A percentile compares a stretch with the other conserved stretches of the same genome.
Evolutionary conservation across 2,797 vertebrate species (phyloP).

Genomic region (Halcyon chelicuti): DNA sequence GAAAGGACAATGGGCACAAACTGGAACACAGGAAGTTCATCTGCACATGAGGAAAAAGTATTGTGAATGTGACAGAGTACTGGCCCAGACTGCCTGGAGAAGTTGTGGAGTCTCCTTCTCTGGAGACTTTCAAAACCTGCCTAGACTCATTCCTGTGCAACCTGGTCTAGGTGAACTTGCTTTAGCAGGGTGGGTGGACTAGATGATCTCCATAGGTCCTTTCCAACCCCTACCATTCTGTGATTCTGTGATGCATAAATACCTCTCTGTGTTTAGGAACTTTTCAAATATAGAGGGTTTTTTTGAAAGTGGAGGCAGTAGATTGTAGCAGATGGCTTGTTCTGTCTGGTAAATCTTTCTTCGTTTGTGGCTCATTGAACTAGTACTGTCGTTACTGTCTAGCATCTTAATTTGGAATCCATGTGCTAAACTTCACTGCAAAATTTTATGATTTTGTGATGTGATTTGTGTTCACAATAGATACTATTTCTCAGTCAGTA

Average conservation of each 20-base stretch:
- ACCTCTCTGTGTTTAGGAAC: neutral
- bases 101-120: neutral
- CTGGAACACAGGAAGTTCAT: neutral
- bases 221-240: neutral
- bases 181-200: neutral
- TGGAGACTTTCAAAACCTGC: neutral
- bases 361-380: constrained; percentile 58
- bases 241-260: neutral
- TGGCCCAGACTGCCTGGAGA: too few relatives aligned
- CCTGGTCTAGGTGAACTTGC: neutral
- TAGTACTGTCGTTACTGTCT: constrained; percentile 40
- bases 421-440: constrained; percentile 42
- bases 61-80: neutral
- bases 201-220: neutral
- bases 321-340: constrained; percentile 49
- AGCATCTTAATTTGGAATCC: constrained; percentile 56
- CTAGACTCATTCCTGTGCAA: neutral
- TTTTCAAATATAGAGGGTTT: neutral
- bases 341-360: constrained; percentile 52
- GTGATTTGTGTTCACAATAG: neutral
- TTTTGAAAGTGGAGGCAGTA: neutral
- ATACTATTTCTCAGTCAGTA: neutral
- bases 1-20: neutral
- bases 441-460: constrained; percentile 32
- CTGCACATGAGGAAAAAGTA: neutral